Conservation (phyloP, 2,797 vertebrate species). For the Triplophysa bombifrons region DNA sequence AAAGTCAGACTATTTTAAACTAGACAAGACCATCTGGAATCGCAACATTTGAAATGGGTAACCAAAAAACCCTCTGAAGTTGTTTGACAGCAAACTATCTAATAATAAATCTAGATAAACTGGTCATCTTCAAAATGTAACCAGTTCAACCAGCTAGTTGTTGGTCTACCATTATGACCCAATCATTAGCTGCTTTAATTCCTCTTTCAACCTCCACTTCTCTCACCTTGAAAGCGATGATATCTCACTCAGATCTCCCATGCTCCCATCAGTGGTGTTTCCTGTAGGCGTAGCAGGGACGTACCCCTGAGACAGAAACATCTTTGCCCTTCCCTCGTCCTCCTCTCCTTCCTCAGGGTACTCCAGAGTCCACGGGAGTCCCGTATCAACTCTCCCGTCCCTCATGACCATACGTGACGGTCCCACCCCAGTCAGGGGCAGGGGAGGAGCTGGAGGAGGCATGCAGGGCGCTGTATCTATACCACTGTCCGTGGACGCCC, state of each 20-base stretch:
- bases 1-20: neutral
- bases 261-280: slow-evolving; percentile 74
- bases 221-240: slow-evolving; percentile 84
- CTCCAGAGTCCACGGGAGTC: slow-evolving; percentile 69
- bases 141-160: no score
- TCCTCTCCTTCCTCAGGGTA: slow-evolving; percentile 58
- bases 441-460: slow-evolving; percentile 67
- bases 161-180: no score
- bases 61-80: neutral
- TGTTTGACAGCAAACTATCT: no score
- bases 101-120: neutral
- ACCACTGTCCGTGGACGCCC: slow-evolving; percentile 85
- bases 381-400: slow-evolving; percentile 67
- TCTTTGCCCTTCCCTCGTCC: slow-evolving; percentile 69
- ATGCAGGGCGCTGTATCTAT: slow-evolving; percentile 85
- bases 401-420: slow-evolving; percentile 65
- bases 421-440: slow-evolving; percentile 60
- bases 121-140: neutral
- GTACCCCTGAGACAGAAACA: slow-evolving; percentile 75
- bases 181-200: no score
- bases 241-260: slow-evolving; percentile 84
- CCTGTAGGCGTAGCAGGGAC: slow-evolving; percentile 68
- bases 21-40: neutral
- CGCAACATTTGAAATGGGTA: neutral
- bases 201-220: neutral